These are phyloP conservation scores for Engystomops pustulosus DNA, from an alignment of 2,113 vertebrate genomes.

Conservation along the genomic window DNA sequence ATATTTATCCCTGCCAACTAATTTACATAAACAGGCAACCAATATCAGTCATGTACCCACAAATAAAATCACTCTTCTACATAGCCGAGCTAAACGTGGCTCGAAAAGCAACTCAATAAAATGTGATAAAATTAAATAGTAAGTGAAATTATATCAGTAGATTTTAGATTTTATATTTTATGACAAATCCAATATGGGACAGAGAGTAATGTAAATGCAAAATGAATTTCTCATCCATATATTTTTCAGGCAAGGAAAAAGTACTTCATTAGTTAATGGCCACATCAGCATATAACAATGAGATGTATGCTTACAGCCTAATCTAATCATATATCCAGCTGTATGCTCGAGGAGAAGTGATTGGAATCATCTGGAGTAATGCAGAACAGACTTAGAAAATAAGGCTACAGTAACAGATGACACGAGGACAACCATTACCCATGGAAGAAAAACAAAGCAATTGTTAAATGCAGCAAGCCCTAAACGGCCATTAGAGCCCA, in stretches of 20 bases:
- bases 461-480: no score
- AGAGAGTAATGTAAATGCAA: not conserved
- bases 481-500: not conserved
- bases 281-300: conserved; percentile 20
- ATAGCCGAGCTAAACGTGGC: not conserved
- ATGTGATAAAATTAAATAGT: not conserved
- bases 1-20: conserved; percentile 10
- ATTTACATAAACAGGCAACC: conserved; percentile 28
- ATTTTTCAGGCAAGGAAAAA: not conserved
- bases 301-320: not conserved
- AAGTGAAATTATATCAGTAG: not conserved
- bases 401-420: not conserved
- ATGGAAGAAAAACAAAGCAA: not conserved
- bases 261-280: conserved; percentile 15
- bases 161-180: not conserved
- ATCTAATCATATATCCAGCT: conserved; percentile 23
- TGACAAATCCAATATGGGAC: not conserved
- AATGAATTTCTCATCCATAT: not conserved
- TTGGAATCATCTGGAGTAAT: conserved; percentile 24
- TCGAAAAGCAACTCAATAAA: not conserved
- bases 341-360: not conserved
- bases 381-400: not conserved
- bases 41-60: not conserved
- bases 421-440: not conserved
- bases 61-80: not conserved